Percentiles rank a stretch among this genome's conserved stretches.
Conservation (phyloP, 2,797 vertebrate genomes). For the Chelon auratus region DNA sequence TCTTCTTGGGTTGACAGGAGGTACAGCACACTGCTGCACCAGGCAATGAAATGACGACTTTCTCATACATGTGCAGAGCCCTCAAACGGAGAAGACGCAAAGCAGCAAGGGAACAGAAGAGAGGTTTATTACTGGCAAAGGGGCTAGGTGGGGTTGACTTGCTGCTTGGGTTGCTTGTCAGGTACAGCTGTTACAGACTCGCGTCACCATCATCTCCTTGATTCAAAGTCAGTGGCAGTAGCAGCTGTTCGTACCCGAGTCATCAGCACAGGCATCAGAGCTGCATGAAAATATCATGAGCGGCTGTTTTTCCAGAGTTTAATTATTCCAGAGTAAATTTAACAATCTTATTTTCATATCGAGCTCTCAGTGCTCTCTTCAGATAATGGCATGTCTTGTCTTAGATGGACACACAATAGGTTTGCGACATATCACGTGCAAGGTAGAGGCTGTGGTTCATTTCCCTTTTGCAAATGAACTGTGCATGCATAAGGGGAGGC, state of each 20-base stretch:
- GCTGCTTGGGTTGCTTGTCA: constrained; percentile 72
- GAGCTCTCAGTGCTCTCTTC: not conserved
- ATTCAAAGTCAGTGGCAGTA: constrained; percentile 80
- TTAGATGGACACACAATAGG: not conserved
- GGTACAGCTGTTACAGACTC: constrained; percentile 77
- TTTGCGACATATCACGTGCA: constrained; percentile 37
- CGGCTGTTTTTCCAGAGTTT: constrained; percentile 1
- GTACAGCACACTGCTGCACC: constrained; percentile 62
- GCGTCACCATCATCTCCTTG: constrained; percentile 68
- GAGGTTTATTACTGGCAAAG: constrained; percentile 45
- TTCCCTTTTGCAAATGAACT: constrained; percentile 86
- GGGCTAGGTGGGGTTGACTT: constrained; percentile 29
- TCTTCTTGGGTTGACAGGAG: constrained; percentile 51
- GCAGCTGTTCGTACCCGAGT: constrained; percentile 63
- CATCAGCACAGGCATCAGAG: constrained; percentile 22
- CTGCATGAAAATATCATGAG: not conserved
- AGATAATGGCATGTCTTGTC: not conserved
- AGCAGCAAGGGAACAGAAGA: constrained; percentile 9
- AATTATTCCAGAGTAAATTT: not conserved
- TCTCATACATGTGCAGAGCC: constrained; percentile 66
- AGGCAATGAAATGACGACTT: constrained; percentile 72
- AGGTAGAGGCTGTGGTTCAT: constrained; percentile 70
- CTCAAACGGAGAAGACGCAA: constrained; percentile 18
- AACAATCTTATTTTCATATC: constrained; percentile 1
- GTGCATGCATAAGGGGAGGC: constrained; percentile 67